These are phyloP conservation scores for Neolamprologus caudopunctatus DNA, from an alignment of 2,113 vertebrate species.

Conservation along the genomic window DNA sequence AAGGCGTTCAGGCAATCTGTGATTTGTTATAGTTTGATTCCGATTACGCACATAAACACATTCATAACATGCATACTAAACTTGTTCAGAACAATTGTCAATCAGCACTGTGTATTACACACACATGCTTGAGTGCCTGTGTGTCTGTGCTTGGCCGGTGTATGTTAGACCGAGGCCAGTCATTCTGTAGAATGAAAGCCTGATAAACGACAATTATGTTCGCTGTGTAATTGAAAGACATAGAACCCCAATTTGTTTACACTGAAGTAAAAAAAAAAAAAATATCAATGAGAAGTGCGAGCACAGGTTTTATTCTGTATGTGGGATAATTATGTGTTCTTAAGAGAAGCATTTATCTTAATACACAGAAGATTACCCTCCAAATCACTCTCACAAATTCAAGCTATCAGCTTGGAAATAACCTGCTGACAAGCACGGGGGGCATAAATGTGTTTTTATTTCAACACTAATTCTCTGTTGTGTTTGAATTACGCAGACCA, in stretches of 20 bases:
- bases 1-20: neutral
- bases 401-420: slow-evolving; percentile 21
- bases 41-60: neutral
- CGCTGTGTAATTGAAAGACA: neutral
- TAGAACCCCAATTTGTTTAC: neutral
- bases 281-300: neutral
- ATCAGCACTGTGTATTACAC: neutral
- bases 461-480: slow-evolving; percentile 47
- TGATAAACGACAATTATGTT: neutral
- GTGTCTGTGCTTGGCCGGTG: neutral
- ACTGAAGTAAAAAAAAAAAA: neutral
- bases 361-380: slow-evolving; percentile 21
- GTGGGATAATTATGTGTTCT: neutral
- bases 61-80: neutral
- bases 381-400: slow-evolving; percentile 29
- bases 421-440: slow-evolving; percentile 33
- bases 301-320: neutral
- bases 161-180: neutral
- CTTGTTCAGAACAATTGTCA: neutral
- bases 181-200: neutral
- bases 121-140: neutral
- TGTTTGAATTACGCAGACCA: slow-evolving; percentile 61
- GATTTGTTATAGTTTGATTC: neutral
- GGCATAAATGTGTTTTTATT: slow-evolving; percentile 46
- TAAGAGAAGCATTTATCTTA: slow-evolving; percentile 11